Conservation (phyloP, 2,888 invertebrate genomes). For the Diaprepes abbreviatus region DNA sequence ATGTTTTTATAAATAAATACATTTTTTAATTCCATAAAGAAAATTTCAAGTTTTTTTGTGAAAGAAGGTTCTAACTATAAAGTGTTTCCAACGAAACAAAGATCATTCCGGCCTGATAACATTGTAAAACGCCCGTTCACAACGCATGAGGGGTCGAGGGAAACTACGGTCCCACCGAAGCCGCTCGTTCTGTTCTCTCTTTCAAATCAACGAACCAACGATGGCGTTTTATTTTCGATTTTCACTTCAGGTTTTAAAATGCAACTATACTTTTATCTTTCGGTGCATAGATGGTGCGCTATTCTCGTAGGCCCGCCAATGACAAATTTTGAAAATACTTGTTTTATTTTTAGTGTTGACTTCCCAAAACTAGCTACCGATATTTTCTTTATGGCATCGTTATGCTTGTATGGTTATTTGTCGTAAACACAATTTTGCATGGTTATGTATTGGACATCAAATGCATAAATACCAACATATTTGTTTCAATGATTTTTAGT, state of each 20-base stretch:
- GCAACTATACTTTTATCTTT: constrained; percentile 23
- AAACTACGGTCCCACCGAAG: constrained; percentile 32
- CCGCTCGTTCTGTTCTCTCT: constrained; percentile 26
- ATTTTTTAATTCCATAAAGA: too few species aligned
- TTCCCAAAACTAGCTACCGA: background rate
- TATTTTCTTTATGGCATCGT: background rate
- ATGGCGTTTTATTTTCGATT: constrained; percentile 44
- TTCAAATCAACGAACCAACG: constrained; percentile 27
- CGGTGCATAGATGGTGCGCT: constrained; percentile 38
- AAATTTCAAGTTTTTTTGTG: too few species aligned
- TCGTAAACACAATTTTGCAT: too few species aligned
- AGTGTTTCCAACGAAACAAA: too few species aligned
- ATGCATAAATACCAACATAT: too few species aligned
- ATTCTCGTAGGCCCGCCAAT: constrained; percentile 5
- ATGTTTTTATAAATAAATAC: too few species aligned
- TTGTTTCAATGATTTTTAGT: too few species aligned
- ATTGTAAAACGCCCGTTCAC: background rate
- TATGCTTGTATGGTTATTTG: too few species aligned
- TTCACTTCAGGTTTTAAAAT: constrained; percentile 29
- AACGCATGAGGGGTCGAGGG: constrained; percentile 39
- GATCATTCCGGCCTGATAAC: constrained; percentile 4
- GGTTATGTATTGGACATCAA: too few species aligned
- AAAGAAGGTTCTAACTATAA: too few species aligned
- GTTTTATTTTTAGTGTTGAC: background rate
- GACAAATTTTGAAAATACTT: background rate